Percentiles rank a stretch among this genome's conserved stretches.
Evolutionary conservation across 2,888 invertebrate genomes (phyloP).

Genomic region (Nipponacmea schrenckii): DNA sequence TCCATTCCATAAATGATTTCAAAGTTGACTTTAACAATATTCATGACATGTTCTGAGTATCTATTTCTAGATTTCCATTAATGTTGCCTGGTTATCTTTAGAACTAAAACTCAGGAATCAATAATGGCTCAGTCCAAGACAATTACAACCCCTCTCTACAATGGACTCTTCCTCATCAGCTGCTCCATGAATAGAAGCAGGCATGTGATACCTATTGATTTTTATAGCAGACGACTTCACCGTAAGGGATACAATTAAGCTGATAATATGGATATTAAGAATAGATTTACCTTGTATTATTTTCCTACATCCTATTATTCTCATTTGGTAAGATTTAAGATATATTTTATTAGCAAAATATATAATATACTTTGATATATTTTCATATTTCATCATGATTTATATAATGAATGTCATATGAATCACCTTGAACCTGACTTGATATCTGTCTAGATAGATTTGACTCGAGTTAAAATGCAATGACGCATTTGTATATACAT

Average conservation of each 20-base stretch:
- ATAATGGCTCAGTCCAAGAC: too few species aligned
- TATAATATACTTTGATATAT: not conserved
- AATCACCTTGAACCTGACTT: conserved; percentile 11
- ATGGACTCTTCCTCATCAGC: not conserved
- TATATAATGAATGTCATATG: not conserved
- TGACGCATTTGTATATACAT: too few species aligned
- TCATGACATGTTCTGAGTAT: too few species aligned
- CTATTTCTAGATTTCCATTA: too few species aligned
- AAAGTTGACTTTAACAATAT: too few species aligned
- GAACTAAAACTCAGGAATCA: too few species aligned
- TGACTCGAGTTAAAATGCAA: too few species aligned
- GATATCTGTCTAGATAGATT: not conserved
- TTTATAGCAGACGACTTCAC: not conserved
- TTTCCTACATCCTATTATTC: conserved; percentile 32
- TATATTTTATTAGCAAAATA: not conserved
- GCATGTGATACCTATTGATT: not conserved
- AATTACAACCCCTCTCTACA: not conserved
- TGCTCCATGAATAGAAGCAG: not conserved
- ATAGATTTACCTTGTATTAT: conserved; percentile 26
- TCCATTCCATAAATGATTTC: too few species aligned
- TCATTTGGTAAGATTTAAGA: conserved; percentile 28
- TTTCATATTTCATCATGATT: too few species aligned
- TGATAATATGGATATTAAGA: conserved; percentile 16
- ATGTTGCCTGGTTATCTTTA: too few species aligned
- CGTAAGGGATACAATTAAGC: not conserved